These are phyloP conservation scores for Falco cherrug DNA, from an alignment of 2,797 vertebrate genomes.

Conservation along the genomic window DNA sequence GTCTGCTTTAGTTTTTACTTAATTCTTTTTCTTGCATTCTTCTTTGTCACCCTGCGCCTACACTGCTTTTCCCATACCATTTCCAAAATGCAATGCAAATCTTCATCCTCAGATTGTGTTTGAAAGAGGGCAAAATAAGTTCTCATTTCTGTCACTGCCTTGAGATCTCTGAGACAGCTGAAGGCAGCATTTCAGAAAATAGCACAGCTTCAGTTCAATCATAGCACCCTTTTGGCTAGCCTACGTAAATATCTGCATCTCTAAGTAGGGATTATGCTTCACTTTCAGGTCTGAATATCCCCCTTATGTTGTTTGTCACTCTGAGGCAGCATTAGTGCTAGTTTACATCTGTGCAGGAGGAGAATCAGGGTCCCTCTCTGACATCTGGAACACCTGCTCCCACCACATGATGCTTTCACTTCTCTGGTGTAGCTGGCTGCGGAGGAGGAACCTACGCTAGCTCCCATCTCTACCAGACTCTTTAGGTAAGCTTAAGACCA, in stretches of 20 bases:
- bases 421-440: not conserved
- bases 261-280: not conserved
- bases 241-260: not conserved
- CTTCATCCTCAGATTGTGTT: not conserved
- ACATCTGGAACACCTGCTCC: not conserved
- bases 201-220: not conserved
- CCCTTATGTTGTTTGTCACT: not conserved
- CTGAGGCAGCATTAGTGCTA: not conserved
- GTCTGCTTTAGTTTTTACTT: not conserved
- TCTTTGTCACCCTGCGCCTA: not conserved
- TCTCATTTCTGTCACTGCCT: not conserved
- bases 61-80: accelerated
- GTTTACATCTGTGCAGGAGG: not conserved
- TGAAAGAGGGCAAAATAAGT: not conserved
- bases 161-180: not conserved
- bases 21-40: not conserved
- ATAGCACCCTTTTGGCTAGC: not conserved
- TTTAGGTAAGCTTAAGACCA: not conserved
- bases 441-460: not conserved
- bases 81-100: not conserved
- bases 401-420: accelerated
- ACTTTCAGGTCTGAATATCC: not conserved
- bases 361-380: not conserved
- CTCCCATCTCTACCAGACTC: not conserved
- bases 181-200: not conserved